phyloP scores from a whole-genome alignment of 2,888 invertebrate genomes.

The Watsonalla binaria region DNA sequence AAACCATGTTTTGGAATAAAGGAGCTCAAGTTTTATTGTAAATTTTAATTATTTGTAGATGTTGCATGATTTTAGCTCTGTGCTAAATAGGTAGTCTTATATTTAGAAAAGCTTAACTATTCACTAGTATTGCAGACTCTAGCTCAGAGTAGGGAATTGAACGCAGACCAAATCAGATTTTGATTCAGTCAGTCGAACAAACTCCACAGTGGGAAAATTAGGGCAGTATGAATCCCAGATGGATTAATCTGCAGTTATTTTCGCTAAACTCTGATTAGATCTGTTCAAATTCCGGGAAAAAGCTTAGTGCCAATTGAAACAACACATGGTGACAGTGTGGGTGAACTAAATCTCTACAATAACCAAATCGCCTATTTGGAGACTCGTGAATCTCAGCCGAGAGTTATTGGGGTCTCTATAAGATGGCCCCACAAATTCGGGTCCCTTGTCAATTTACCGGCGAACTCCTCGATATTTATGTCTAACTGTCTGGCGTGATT shows the following conservation, averaged over 20 bases:
- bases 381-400: constrained; percentile 53
- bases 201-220: no score
- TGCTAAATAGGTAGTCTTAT: no score
- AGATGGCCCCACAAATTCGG: constrained; percentile 58
- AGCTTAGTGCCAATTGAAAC: neutral
- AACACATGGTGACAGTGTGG: neutral
- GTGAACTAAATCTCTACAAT: constrained; percentile 33
- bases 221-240: no score
- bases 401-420: constrained; percentile 62
- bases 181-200: no score
- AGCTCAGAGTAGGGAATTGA: no score
- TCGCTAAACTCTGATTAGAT: neutral
- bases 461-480: constrained; percentile 36
- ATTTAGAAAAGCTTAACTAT: no score
- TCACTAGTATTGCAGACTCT: no score
- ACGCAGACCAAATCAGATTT: no score
- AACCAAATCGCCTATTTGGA: constrained; percentile 50
- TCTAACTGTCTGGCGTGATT: constrained; percentile 20
- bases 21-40: no score
- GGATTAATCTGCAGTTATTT: neutral
- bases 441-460: constrained; percentile 59
- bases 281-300: neutral
- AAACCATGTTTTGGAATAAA: no score
- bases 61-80: no score
- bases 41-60: no score